Percentiles rank a stretch among this genome's conserved stretches.
Conservation (phyloP, 1,140 invertebrate genomes). For the Pararge aegeria region DNA sequence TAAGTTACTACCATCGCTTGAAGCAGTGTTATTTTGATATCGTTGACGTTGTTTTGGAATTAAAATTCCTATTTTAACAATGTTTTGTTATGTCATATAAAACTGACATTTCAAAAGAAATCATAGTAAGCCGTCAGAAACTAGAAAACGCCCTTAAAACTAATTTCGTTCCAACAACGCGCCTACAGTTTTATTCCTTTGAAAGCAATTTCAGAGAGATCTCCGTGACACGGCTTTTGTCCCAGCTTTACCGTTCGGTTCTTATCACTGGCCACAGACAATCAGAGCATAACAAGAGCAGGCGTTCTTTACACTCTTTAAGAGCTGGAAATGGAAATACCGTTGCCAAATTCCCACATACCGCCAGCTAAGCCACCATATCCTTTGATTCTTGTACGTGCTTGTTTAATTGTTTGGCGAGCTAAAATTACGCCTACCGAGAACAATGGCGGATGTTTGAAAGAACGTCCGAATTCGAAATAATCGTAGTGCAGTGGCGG, state of each 20-base stretch:
- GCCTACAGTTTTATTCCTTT: neutral
- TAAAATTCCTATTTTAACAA: no score
- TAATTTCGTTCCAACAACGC: neutral
- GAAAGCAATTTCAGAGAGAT: conserved; percentile 20
- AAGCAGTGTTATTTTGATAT: no score
- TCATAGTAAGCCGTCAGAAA: neutral
- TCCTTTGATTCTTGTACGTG: conserved; percentile 23
- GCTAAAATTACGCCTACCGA: conserved; percentile 20
- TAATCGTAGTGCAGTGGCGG: neutral
- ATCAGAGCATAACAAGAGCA: conserved; percentile 55
- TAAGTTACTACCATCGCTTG: no score
- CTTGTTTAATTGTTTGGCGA: conserved; percentile 22
- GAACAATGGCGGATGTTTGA: conserved; percentile 20
- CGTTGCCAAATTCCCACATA: conserved; percentile 32
- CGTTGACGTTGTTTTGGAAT: no score
- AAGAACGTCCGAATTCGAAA: neutral
- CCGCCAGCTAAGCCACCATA: conserved; percentile 6
- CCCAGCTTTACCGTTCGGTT: conserved; percentile 41
- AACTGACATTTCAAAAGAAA: no score
- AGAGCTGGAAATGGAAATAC: conserved; percentile 30
- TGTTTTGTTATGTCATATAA: no score
- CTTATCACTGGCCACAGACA: conserved; percentile 36
- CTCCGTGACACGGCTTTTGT: conserved; percentile 35
- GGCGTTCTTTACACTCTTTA: conserved; percentile 22
- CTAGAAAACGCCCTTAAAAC: neutral